Conservation (phyloP, 2,113 vertebrate species). For the Arizona elegans region DNA sequence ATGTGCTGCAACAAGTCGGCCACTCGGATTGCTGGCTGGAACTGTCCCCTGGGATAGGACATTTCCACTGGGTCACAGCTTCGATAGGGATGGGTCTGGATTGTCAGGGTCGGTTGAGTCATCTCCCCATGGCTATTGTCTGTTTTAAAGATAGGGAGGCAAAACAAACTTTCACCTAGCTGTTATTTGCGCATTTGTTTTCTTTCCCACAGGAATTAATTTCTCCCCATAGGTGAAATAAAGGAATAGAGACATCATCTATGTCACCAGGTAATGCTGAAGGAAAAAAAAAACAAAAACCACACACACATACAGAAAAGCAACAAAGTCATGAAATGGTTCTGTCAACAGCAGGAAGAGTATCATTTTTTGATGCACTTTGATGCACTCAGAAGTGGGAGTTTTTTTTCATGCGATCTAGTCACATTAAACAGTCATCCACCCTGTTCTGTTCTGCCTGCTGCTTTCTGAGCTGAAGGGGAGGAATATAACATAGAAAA, state of each 20-base stretch:
- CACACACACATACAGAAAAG: neutral
- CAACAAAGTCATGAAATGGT: neutral
- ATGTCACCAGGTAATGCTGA: neutral
- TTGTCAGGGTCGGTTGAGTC: constrained; percentile 86
- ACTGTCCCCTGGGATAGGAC: constrained; percentile 92
- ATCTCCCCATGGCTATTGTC: constrained; percentile 89
- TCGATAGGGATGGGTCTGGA: constrained; percentile 93
- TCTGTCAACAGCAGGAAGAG: neutral
- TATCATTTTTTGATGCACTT: neutral
- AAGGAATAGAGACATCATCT: neutral
- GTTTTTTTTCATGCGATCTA: neutral
- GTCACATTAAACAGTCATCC: neutral
- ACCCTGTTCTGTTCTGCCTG: neutral
- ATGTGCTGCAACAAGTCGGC: constrained; percentile 98
- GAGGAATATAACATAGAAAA: neutral
- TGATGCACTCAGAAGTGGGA: too few relatives aligned
- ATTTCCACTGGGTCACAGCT: constrained; percentile 93
- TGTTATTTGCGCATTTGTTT: neutral
- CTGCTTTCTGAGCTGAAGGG: neutral
- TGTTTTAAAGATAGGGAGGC: constrained; percentile 65
- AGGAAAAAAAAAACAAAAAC: neutral
- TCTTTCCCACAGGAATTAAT: neutral
- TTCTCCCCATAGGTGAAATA: neutral
- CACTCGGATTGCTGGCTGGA: constrained; percentile 93
- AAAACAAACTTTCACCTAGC: constrained; percentile 45